phyloP scores from a whole-genome alignment of 30 jellyfish, hydroid and myxozoan species.

The Aurelia sp. region DNA sequence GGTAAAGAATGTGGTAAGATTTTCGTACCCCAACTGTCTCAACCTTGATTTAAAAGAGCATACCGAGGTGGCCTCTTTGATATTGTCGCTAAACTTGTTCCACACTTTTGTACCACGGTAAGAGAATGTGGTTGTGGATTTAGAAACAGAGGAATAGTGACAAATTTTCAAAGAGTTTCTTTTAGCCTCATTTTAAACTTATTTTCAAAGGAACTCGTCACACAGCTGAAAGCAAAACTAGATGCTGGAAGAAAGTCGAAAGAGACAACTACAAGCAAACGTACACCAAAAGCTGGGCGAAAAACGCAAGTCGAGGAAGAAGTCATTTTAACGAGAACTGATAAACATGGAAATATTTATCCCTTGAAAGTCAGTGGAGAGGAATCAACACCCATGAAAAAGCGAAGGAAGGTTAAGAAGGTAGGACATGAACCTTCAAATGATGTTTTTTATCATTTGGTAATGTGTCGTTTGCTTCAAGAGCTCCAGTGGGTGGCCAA shows the following conservation, averaged over 20 bases:
- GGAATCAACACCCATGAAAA: slow-evolving; percentile 49
- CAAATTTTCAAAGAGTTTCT: too few relatives aligned
- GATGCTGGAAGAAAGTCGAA: slow-evolving; percentile 49
- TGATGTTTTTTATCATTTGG: neutral
- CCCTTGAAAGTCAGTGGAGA: slow-evolving; percentile 78
- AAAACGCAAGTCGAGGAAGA: slow-evolving; percentile 58
- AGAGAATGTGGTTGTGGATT: too few relatives aligned
- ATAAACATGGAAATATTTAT: slow-evolving; percentile 86
- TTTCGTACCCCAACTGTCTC: too few relatives aligned
- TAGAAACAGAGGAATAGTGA: too few relatives aligned
- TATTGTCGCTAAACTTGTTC: too few relatives aligned
- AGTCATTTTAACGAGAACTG: slow-evolving; percentile 79
- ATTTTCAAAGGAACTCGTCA: slow-evolving; percentile 75
- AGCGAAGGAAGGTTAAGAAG: slow-evolving; percentile 63
- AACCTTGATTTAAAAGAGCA: too few relatives aligned
- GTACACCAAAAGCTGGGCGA: neutral
- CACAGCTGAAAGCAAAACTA: slow-evolving; percentile 64
- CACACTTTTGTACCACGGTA: too few relatives aligned
- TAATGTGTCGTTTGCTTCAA: neutral
- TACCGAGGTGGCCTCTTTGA: too few relatives aligned
- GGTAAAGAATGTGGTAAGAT: too few relatives aligned
- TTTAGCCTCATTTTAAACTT: neutral
- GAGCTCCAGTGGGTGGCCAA: too few relatives aligned
- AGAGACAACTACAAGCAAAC: neutral
- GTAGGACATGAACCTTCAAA: neutral